Evolutionary conservation across 2,888 invertebrate genomes (phyloP), one percentile per base, ranked within the genome.

Genomic region (Chirona hameri): DNA sequence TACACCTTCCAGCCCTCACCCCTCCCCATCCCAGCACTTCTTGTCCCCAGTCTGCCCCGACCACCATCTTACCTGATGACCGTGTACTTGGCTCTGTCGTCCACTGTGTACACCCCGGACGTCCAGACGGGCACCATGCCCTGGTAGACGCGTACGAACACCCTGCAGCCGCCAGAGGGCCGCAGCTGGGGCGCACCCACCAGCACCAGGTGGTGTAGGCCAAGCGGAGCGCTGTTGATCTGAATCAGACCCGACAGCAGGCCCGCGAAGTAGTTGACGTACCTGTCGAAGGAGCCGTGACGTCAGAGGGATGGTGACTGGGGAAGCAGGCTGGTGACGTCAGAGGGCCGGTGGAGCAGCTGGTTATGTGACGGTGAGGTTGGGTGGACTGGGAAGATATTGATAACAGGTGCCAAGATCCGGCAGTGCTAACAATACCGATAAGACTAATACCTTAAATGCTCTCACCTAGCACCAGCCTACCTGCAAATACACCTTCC

Each of bases 261-360:
- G 1, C 96, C 96, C 82, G 95, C 93, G 89, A 97, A 97, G 88
- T 97, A 97, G 87, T 94, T 93, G 85, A 97, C 93, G 89, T 97
- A 97, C 89, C 96, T 96, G 90, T 31, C 86, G 85, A 82, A 85
- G 84, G 18, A 57, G 46, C 27, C 29, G 15, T n/a, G 69, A 15
- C 18, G 27, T 39, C 55, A 83, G 69, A 83, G 82, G 24, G 27
- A 27, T 60, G 12, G 48, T 48, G 48, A 48, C n/a, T n/a, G n/a
- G n/a, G n/a, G n/a, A n/a, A n/a, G n/a, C n/a, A n/a, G n/a, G n/a
- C n/a, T n/a, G n/a, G n/a, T n/a, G n/a, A n/a, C n/a, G n/a, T n/a
- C n/a, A n/a, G n/a, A n/a, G n/a, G n/a, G n/a, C n/a, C n/a, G n/a
- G n/a, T n/a, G n/a, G n/a, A n/a, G n/a, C n/a, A n/a, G n/a, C n/a